Conservation (phyloP, 2,797 vertebrate genomes). For the Melanogrammus aeglefinus region DNA sequence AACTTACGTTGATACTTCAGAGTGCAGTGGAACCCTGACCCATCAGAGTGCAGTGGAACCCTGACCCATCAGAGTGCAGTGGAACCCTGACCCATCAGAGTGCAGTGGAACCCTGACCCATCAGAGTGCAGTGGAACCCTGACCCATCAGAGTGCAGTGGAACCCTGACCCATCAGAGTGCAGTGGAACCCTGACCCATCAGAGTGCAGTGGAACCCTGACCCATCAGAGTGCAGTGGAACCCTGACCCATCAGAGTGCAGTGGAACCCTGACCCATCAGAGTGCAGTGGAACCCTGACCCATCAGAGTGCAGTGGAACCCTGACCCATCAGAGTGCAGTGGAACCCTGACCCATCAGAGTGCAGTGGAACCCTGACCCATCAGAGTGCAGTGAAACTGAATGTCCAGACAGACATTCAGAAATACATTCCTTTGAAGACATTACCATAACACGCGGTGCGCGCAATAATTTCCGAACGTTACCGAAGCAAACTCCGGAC, state of each 20-base stretch:
- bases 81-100: not conserved
- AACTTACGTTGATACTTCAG: too few relatives aligned
- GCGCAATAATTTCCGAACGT: not conserved
- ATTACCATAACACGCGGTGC: not conserved
- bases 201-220: not conserved
- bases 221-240: not conserved
- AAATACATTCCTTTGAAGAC: not conserved
- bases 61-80: not conserved
- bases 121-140: too few relatives aligned
- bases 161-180: not conserved
- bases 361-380: not conserved
- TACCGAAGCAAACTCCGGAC: conserved; percentile 7
- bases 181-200: too few relatives aligned
- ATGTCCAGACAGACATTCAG: not conserved
- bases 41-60: not conserved
- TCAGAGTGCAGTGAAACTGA: not conserved
- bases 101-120: too few relatives aligned
- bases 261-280: too few relatives aligned
- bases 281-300: not conserved
- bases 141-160: too few relatives aligned
- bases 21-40: too few relatives aligned
- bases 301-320: not conserved
- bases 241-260: too few relatives aligned
- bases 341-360: not conserved
- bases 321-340: not conserved